A percentile compares a stretch with the other conserved stretches of the same genome.
Evolutionary conservation across 2,888 invertebrate genomes (phyloP).

Genomic region (Eumacrocentrus americanus): DNA sequence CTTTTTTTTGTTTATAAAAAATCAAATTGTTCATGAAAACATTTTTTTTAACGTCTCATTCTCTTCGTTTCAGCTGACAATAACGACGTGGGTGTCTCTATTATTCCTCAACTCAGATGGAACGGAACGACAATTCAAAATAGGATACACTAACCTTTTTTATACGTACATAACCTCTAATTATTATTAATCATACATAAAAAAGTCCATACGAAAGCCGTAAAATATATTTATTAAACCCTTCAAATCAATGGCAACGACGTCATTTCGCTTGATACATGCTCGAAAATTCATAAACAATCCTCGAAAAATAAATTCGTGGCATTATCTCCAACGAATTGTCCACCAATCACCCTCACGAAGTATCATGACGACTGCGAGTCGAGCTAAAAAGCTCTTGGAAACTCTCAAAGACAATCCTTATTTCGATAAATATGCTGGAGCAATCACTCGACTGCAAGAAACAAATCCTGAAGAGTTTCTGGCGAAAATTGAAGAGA

Average conservation of each 20-base stretch:
- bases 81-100: too few relatives aligned
- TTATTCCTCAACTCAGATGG: neutral
- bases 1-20: too few relatives aligned
- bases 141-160: neutral
- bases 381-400: conserved; percentile 62
- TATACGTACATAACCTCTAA: neutral
- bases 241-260: conserved; percentile 10
- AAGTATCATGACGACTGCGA: conserved; percentile 59
- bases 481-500: conserved; percentile 67
- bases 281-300: neutral
- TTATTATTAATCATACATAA: too few relatives aligned
- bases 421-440: conserved; percentile 81
- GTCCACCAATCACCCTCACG: conserved; percentile 12
- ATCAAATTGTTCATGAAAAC: too few relatives aligned
- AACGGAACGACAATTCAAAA: neutral
- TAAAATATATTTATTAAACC: too few relatives aligned
- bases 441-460: conserved; percentile 76
- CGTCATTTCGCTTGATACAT: neutral
- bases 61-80: too few relatives aligned
- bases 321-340: neutral
- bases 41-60: too few relatives aligned
- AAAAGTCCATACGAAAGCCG: too few relatives aligned
- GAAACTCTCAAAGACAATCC: conserved; percentile 71
- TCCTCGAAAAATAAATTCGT: neutral
- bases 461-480: conserved; percentile 79